Evolutionary conservation across 2,797 vertebrate genomes (phyloP), one percentile per base, ranked within the genome.

Genomic region (Sciaenops ocellatus): DNA sequence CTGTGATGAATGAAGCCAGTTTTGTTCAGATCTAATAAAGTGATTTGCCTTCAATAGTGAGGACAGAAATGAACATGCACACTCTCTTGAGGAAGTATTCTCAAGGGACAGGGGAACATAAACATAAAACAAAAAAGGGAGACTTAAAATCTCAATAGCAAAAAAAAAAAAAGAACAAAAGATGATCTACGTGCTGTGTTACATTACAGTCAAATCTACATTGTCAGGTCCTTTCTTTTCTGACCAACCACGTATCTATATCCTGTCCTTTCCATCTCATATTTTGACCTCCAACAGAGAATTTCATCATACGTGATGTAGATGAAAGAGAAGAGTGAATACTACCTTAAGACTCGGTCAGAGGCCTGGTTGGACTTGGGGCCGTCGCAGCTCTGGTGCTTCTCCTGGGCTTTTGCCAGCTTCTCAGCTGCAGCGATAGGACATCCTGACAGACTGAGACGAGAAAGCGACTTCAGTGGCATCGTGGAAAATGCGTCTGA

Each of bases 351-450:
- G 92, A 99, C 98, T 72, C 98, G 96, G 93, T 99, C 98, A 12
- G 98, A 99, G 69, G 96, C 96, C 95, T 97, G 98, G 95, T 95
- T 98, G 89, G 98, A 96, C 94, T 99, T 99, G 92, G 96, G 93
- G 87, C 95, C 97, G 10, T 98, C 97, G 64, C 97, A 99, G 93
- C 92, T 95, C 94, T 98, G 97, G 94, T 99, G 98, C 87, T 99
- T 99, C 93, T 99, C 98, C 86, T 99, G 97, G 90, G 96, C 97
- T 95, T 99, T 99, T 80, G 98, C 98, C 95, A 99, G 92, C 92
- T 99, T 99, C 94, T 99, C 98, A 10, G 98, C 98, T 64, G 98
- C 98, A 86, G 98, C 98, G 73, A 99, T 99, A 75, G 98, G 98
- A 94, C 98, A 99, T 90, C 98, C 98, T 20, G 98, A 99, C 91